phyloP scores from a whole-genome alignment of 1,140 invertebrate species.

The Littorina saxatilis region DNA sequence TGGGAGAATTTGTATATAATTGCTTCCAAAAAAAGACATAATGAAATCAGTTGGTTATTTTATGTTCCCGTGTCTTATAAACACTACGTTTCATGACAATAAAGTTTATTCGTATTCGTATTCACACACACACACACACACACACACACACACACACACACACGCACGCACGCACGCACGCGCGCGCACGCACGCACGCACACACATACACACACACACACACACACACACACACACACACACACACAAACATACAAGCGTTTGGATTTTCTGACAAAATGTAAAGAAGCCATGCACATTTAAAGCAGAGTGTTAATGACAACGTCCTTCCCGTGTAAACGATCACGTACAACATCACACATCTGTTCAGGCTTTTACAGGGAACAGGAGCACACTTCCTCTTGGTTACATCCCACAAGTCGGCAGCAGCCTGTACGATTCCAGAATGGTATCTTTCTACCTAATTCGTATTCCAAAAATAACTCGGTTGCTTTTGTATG shows the following conservation, averaged over 20 bases:
- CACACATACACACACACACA: not conserved
- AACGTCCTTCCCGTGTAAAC: not conserved
- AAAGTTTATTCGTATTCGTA: too few species aligned
- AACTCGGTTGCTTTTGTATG: too few species aligned
- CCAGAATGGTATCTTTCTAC: not conserved
- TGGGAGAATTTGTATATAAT: too few species aligned
- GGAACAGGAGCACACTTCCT: not conserved
- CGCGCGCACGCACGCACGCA: too few species aligned
- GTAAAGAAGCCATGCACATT: not conserved
- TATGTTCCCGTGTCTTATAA: too few species aligned
- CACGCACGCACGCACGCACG: too few species aligned
- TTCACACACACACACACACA: not conserved
- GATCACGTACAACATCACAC: too few species aligned
- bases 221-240: not conserved
- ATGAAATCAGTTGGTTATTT: too few species aligned
- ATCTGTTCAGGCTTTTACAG: too few species aligned
- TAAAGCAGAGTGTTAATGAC: not conserved
- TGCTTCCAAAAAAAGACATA: too few species aligned
- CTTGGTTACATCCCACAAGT: not conserved
- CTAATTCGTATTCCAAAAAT: not conserved
- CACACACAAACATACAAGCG: not conserved
- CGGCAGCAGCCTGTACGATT: not conserved
- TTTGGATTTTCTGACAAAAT: not conserved
- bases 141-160: too few species aligned
- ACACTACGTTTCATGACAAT: too few species aligned